These are phyloP conservation scores for Hypena proboscidalis DNA, from an alignment of 2,888 invertebrate species.

Conservation along the genomic window DNA sequence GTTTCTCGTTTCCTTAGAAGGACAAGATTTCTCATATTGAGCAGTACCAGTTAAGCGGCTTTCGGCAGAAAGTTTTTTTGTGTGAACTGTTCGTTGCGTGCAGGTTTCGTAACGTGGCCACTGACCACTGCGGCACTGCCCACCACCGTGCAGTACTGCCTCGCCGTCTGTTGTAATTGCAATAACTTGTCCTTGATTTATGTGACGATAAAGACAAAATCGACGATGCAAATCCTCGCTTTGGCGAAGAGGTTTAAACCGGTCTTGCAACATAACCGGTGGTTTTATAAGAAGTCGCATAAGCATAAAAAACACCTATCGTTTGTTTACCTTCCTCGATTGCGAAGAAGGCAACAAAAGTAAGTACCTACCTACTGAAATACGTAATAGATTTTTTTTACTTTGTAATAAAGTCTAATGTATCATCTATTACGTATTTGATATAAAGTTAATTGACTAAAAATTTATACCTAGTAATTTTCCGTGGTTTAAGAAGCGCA, in stretches of 20 bases:
- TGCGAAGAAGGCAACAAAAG: no score
- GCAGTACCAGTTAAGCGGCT: conserved; percentile 72
- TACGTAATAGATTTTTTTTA: no score
- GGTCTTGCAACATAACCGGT: conserved; percentile 12
- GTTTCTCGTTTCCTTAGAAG: conserved; percentile 65
- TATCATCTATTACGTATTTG: no score
- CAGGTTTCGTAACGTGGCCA: conserved; percentile 66
- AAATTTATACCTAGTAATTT: no score
- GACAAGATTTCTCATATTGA: conserved; percentile 73
- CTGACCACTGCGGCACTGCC: no score
- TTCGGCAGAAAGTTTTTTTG: conserved; percentile 78
- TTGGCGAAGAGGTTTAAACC: conserved; percentile 29
- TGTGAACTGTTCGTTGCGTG: conserved; percentile 50
- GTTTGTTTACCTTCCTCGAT: no score
- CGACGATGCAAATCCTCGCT: conserved; percentile 45
- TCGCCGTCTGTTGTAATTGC: conserved; percentile 50
- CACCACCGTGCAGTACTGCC: conserved; percentile 28
- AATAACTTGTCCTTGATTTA: conserved; percentile 53
- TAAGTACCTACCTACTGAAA: no score
- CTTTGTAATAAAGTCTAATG: no score
- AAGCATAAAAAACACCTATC: conserved; percentile 2
- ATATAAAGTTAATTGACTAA: no score
- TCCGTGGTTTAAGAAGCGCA: no score
- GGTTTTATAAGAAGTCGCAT: conserved; percentile 12
- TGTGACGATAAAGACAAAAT: conserved; percentile 42